Evolutionary conservation across 2,797 vertebrate species (phyloP), one percentile per base, ranked within the genome.

Genomic region (Oreonectes daqikongensis): DNA sequence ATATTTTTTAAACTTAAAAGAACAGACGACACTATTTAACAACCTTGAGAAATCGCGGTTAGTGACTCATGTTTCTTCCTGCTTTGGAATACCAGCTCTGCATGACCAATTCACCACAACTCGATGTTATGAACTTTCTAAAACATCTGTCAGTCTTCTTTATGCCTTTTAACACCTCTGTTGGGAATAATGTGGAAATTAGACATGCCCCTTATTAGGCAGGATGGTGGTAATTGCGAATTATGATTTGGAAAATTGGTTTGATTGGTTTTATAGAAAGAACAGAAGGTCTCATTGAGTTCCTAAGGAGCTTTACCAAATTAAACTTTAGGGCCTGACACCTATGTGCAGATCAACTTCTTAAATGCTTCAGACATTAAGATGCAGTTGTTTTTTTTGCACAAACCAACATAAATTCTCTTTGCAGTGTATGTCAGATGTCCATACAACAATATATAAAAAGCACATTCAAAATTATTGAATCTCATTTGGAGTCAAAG

Each of bases 201-300:
- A 75, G 74, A 30, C 79, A 78, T 71, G 80, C 60, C 26, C 26
- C 70, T 69, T 65, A 61, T 77, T 73, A 76, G 73, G 76, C 50
- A 50, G 60, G 70, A 55, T 74, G 67, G 53, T 64, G 26, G 38
- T 79, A 81, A 83, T 77, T 73, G 75, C 68, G 53, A 42, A 32
- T 57, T 64, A 68, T 57, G 22, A 69, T 67, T 44, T 73, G 67
- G 53, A 46, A n/a, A 26, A 64, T 87, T 80, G 85, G 55, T 46
- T 38, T 63, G 81, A 89, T 86, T 88, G 79, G 82, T 74, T 75
- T 77, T 59, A 80, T 73, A 40, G 66, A 48, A n/a, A 28, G 52
- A 69, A 75, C 65, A 66, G 35, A 79, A 60, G 73, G 69, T 81
- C 55, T 63, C 79, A 57, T 72, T 28, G 26, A 4, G 35, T 50